Base-by-base conservation (phyloP, 2,113 vertebrate species). In the Equus quagga region DNA sequence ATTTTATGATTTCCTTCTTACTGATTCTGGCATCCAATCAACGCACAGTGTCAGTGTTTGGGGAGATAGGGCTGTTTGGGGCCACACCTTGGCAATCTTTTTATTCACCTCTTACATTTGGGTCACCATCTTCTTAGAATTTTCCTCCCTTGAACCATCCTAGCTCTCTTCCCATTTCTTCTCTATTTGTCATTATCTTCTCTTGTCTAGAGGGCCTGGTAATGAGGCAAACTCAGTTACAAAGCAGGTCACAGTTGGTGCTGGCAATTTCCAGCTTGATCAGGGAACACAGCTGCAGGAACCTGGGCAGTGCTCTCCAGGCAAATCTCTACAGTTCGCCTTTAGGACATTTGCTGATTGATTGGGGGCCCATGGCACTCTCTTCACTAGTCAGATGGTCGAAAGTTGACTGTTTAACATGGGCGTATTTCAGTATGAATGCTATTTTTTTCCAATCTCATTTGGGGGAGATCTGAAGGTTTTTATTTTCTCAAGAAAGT, bases 291-390 rank as follows among this genome's bases (percentile, higher is more conserved):
- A 46, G 41, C 12, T 86, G 31, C 10, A 67, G 67, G 41, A 78
- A 24, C 2, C 15, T 8, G 76, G 72, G 86, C 49, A 13, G 12
- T 41, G 26, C 28, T 58, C 69, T 95, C 64, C 18, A 56, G 54
- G 54, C 44, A 65, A 36, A 91, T 65, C 49, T 28, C 73, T 12
- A 78, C 8, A 24, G 18, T 56, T n/a, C 80, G 26, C 81, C 81
- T 80, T 86, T 94, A 81, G 73, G 81, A 28, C 36, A 76, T 78
- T 89, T 49, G n/a, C 41, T 85, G 49, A 94, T 28, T 91, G 86
- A 86, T 56, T 93, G 19, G 6, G 67, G 67, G 31, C 3, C 24
- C 4, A 26, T 33, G 67, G 41, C 24, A 14, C 24, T 33, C n/a
- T 83, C 33, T 76, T 24, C 24, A 23, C 78, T 81, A 81, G n/a